Evolutionary conservation across 2,113 vertebrate genomes (phyloP).

Genomic region (Nicator chloris): DNA sequence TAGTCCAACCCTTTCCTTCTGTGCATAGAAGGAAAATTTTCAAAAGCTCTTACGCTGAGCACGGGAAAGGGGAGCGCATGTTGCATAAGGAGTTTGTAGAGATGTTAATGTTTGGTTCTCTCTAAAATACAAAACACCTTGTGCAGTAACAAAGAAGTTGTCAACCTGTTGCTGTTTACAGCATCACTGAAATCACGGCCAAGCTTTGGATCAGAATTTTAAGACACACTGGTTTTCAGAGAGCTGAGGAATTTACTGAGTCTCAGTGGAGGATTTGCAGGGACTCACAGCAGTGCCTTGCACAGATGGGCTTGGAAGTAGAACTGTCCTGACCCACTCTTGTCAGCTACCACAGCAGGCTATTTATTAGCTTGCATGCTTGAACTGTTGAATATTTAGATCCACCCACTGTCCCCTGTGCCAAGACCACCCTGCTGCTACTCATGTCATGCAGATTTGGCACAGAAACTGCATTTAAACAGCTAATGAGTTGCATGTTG

Average conservation of each 20-base stretch:
- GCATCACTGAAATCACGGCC: not conserved
- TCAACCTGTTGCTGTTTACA: not conserved
- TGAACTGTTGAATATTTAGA: conserved; percentile 49
- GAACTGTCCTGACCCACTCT: not conserved
- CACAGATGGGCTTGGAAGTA: not conserved
- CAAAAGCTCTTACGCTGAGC: not conserved
- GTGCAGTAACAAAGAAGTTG: not conserved
- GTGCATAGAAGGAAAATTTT: not conserved
- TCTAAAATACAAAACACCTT: not conserved
- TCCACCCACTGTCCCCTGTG: conserved; percentile 42
- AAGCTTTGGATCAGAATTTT: not conserved
- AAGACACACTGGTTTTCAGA: not conserved
- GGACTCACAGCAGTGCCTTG: not conserved
- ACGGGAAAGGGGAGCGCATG: not conserved
- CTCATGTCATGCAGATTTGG: conserved; percentile 48
- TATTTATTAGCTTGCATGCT: conserved; percentile 27
- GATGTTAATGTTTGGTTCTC: not conserved
- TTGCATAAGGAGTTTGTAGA: not conserved
- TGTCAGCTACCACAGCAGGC: not conserved
- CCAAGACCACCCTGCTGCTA: conserved; percentile 55
- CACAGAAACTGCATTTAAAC: conserved; percentile 45
- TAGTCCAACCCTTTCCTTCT: not conserved
- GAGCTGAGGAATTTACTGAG: not conserved
- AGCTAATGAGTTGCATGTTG: conserved; percentile 46
- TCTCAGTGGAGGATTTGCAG: not conserved